A percentile compares a stretch with the other conserved stretches of the same genome.
phyloP scores from a whole-genome alignment of 1,140 invertebrate genomes.

The Pectinophora gossypiella region DNA sequence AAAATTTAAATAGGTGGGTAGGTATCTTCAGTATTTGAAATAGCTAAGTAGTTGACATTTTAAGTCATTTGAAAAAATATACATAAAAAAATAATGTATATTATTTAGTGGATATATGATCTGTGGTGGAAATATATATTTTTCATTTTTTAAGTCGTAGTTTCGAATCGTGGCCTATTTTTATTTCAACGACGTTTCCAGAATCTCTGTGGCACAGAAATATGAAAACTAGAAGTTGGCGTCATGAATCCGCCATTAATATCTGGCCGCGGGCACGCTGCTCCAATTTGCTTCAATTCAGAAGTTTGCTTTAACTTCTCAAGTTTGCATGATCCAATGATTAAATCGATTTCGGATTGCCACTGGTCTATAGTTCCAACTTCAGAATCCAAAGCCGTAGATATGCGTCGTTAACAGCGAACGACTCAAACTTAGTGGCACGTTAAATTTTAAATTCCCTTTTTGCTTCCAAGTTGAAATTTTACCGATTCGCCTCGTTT shows the following conservation, averaged over 20 bases:
- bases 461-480: not conserved
- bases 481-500: no score
- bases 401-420: constrained; percentile 57
- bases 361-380: constrained; percentile 21
- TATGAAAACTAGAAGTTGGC: constrained; percentile 5
- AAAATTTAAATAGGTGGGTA: no score
- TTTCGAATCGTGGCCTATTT: no score
- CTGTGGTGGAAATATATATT: no score
- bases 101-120: no score
- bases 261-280: constrained; percentile 56
- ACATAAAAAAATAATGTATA: no score
- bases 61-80: no score
- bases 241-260: constrained; percentile 63
- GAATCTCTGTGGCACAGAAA: not conserved
- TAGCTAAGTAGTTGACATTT: no score
- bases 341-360: constrained; percentile 69
- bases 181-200: no score
- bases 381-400: constrained; percentile 48
- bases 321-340: constrained; percentile 64
- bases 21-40: no score
- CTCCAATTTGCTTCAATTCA: constrained; percentile 66
- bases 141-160: no score
- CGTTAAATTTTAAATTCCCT: constrained; percentile 36
- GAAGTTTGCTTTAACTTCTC: constrained; percentile 63
- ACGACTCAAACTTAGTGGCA: constrained; percentile 34